Base-by-base conservation (phyloP, 2,888 invertebrate genomes). In the Schrankia costaestrigalis region DNA sequence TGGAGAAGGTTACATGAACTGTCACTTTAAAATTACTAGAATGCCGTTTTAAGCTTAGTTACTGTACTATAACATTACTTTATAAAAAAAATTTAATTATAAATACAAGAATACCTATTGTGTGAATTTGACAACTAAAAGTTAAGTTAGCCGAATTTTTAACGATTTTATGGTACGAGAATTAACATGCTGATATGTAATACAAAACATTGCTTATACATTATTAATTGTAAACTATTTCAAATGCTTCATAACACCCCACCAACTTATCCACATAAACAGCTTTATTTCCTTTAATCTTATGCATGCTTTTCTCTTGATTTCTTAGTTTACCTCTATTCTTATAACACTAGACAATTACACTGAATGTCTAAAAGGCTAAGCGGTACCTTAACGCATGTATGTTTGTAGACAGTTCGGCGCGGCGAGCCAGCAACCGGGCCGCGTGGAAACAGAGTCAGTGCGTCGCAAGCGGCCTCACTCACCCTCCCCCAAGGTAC, bases 371-470 rank as follows among this genome's bases (percentile, higher is more conserved):
- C 54, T 58, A 56, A 57, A 34, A 56, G 57, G 63, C 70, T 75
- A 77, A 77, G 79, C 82, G 77, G 80, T 78, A 73, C 84, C 84
- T 85, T 91, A 91, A 91, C 90, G 91, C 91, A 91, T 91, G 90
- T 91, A 90, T 91, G 89, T 90, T 93, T 93, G 93, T 93, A 93
- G 93, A 93, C 93, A 93, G 93, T 93, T 93, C 93, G 93, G 90
- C 93, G 93, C 93, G 93, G 92, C 93, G 93, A 93, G 91, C 92
- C 92, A 93, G 92, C 90, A 85, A 75, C 77, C 92, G 93, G 91
- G 92, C 93, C 90, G 93, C 93, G 93, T 93, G 93, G 93, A 93
- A 93, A 91, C 93, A 93, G 91, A 93, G 93, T 89, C 93, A 93
- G 90, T 93, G 93, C 90, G 92, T 93, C 90, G 91, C 93, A 89